Conservation (phyloP, 2,888 invertebrate species). For the Eumacrocentrus americanus region DNA sequence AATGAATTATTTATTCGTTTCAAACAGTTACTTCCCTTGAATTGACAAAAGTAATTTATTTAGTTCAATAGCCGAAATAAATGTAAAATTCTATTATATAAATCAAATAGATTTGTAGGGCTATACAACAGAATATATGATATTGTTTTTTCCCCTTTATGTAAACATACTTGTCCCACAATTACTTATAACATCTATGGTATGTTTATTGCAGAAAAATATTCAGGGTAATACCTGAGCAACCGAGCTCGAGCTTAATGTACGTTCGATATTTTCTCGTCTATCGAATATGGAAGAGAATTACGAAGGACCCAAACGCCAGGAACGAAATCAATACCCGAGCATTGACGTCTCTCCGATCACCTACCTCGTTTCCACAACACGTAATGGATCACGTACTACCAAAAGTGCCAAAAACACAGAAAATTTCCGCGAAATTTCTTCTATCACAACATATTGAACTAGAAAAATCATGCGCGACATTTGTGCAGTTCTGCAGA, state of each 20-base stretch:
- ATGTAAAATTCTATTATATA: no score
- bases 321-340: constrained; percentile 49
- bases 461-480: constrained; percentile 48
- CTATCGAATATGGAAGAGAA: constrained; percentile 56
- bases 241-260: constrained; percentile 49
- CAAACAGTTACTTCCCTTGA: no score
- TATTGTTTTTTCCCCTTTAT: constrained; percentile 2
- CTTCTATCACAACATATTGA: constrained; percentile 52
- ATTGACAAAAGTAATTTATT: no score
- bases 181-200: constrained; percentile 1
- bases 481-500: constrained; percentile 49
- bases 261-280: constrained; percentile 56
- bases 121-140: no score
- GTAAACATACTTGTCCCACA: not conserved
- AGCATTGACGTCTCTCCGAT: constrained; percentile 48
- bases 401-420: constrained; percentile 51
- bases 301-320: constrained; percentile 47
- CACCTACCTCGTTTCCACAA: constrained; percentile 45
- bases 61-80: no score
- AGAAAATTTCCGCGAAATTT: constrained; percentile 45
- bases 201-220: constrained; percentile 51
- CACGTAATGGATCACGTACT: constrained; percentile 49
- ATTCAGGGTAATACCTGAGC: constrained; percentile 46
- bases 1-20: no score
- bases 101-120: no score